Base-by-base conservation (phyloP, 2,113 vertebrate genomes). In the Canis aureus region DNA sequence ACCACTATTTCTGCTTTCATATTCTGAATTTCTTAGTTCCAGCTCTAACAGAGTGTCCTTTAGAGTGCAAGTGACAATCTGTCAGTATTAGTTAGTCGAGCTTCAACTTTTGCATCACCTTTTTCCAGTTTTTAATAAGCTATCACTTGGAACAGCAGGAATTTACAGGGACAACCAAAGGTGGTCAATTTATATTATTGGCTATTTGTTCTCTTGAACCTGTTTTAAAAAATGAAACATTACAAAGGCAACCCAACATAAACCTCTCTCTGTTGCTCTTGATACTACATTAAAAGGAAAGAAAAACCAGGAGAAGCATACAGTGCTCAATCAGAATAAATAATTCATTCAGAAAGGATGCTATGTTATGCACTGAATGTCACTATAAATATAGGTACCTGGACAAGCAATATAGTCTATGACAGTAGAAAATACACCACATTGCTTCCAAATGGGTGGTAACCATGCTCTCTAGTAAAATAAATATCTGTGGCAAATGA, bases 401-500 rank as follows among this genome's bases (percentile, higher is more conserved):
- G 93, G 81, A 55, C 62, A 89, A 98, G 74, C 51, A 95, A 85
- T 91, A 97, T 84, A 92, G 97, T 97, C 96, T 95, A 60, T 84
- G 96, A 43, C 69, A 97, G 94, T 97, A 83, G 76, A 98, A 98
- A 98, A 97, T 98, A 97, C 10, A 67, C 91, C 93, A 51, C 88
- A 92, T 98, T 98, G 97, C 94, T 98, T 98, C 98, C 95, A 98
- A 99, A 99, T 99, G 99, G 98, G 99, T 99, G 98, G 98, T 98
- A 99, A 98, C 98, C 97, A 98, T 97, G 97, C 98, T 98, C 97
- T 98, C 99, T 97, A 98, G 97, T 99, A 98, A 98, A 99, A 99
- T 99, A 99, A 99, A 99, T 99, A 99, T 99, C 98, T 99, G 98
- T 98, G 98, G 98, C 98, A 98, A 99, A 98, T 98, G 98, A 99